These are phyloP conservation scores for Drosophila simulans DNA, from an alignment of 1,140 invertebrate species.

Conservation along the genomic window DNA sequence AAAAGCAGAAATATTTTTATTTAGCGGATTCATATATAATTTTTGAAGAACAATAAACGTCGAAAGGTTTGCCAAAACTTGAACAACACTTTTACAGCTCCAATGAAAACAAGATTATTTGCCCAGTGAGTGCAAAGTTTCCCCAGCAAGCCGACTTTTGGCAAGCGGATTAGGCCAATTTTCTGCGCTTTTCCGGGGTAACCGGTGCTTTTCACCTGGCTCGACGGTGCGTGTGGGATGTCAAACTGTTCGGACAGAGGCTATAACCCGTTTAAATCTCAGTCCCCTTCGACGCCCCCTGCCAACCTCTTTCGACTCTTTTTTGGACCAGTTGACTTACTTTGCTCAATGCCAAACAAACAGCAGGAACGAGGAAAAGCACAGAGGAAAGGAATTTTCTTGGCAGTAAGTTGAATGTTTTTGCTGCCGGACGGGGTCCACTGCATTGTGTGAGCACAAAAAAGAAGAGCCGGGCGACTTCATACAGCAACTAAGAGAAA, in stretches of 20 bases:
- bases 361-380: not conserved
- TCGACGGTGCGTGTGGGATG: conserved; percentile 39
- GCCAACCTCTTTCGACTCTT: conserved; percentile 21
- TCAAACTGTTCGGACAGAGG: conserved; percentile 45
- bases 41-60: not conserved
- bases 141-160: conserved; percentile 13
- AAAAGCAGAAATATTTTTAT: too few relatives aligned
- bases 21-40: not conserved
- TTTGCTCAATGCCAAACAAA: conserved; percentile 62
- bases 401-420: conserved; percentile 62
- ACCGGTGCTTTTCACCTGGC: conserved; percentile 23
- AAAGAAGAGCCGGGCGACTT: conserved; percentile 29
- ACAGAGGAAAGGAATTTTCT: conserved; percentile 51
- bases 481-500: conserved; percentile 38
- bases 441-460: conserved; percentile 54
- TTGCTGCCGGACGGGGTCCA: conserved; percentile 41
- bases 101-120: conserved; percentile 39
- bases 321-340: conserved; percentile 64
- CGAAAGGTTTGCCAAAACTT: not conserved
- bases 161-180: conserved; percentile 27
- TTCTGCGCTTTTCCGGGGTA: not conserved
- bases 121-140: conserved; percentile 1
- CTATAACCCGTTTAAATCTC: conserved; percentile 57
- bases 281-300: not conserved
- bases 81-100: not conserved